Percentiles rank a stretch among this genome's conserved stretches.
Evolutionary conservation across 1,140 invertebrate species (phyloP).

Genomic region (Drosophila albomicans): DNA sequence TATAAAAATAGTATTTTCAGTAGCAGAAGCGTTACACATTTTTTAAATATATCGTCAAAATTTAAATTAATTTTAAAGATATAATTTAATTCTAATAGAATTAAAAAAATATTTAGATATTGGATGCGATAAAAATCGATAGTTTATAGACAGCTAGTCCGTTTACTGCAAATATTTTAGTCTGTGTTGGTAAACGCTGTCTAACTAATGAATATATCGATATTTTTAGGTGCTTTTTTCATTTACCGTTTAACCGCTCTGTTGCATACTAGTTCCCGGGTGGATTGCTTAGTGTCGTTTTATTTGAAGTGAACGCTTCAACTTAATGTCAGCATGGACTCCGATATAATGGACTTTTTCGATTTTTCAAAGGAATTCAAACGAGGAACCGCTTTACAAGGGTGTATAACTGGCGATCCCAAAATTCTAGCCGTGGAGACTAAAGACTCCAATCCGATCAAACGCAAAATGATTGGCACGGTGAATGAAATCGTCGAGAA

Average conservation of each 20-base stretch:
- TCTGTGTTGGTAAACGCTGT: not conserved
- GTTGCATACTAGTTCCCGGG: not conserved
- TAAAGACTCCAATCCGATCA: slow-evolving; percentile 41
- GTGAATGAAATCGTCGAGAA: slow-evolving; percentile 41
- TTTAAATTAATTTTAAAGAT: no score
- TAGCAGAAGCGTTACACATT: no score
- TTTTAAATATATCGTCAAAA: no score
- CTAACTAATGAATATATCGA: not conserved
- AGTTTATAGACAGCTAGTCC: no score
- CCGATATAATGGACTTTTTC: slow-evolving; percentile 71
- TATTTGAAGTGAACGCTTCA: not conserved
- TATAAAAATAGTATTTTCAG: no score
- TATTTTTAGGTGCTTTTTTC: not conserved
- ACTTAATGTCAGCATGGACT: slow-evolving; percentile 56
- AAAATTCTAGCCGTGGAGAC: not conserved
- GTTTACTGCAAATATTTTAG: no score
- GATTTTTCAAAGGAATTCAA: slow-evolving; percentile 77
- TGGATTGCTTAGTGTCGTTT: not conserved
- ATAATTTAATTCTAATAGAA: no score
- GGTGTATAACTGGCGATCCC: slow-evolving; percentile 40
- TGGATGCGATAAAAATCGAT: no score
- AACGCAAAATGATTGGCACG: slow-evolving; percentile 63
- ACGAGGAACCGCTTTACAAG: slow-evolving; percentile 29
- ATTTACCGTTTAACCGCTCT: slow-evolving; percentile 53
- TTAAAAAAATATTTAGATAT: no score